Evolutionary conservation across 2,888 invertebrate species (phyloP).

Genomic region (Macaria liturata): DNA sequence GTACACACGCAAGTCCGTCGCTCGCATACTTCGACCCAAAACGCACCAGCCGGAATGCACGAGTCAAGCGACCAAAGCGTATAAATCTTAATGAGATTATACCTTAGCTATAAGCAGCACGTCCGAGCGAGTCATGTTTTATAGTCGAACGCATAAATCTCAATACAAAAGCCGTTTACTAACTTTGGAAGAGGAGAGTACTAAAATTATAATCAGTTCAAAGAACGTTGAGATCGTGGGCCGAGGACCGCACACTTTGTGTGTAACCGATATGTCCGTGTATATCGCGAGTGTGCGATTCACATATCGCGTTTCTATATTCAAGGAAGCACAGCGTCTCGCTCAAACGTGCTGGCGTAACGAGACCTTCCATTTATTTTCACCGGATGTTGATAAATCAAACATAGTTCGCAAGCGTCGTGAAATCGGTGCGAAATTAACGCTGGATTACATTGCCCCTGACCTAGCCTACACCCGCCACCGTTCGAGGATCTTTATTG

Average conservation of each 20-base stretch:
- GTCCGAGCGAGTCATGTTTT: constrained; percentile 42
- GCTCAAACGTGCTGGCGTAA: constrained; percentile 53
- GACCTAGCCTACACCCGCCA: neutral
- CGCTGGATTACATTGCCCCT: constrained; percentile 5
- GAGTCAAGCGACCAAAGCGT: constrained; percentile 76
- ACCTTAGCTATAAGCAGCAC: constrained; percentile 58
- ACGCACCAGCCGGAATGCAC: constrained; percentile 81
- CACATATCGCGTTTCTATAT: constrained; percentile 31
- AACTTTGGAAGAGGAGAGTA: constrained; percentile 2
- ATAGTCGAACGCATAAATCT: constrained; percentile 11
- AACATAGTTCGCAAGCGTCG: neutral
- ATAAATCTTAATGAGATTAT: constrained; percentile 74
- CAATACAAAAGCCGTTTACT: constrained; percentile 1
- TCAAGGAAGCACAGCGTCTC: constrained; percentile 42
- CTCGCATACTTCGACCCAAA: constrained; percentile 32
- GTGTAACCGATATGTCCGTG: constrained; percentile 21
- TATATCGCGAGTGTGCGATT: constrained; percentile 14
- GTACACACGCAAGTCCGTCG: constrained; percentile 10
- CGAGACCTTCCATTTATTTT: constrained; percentile 25
- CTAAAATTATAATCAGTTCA: constrained; percentile 23
- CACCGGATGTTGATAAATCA: constrained; percentile 8
- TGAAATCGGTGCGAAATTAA: constrained; percentile 5
- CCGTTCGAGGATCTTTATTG: neutral
- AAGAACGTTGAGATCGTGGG: constrained; percentile 30
- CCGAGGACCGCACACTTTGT: constrained; percentile 16